A percentile compares a stretch with the other conserved stretches of the same genome.
These are phyloP conservation scores for Lateolabrax maculatus DNA, from an alignment of 2,797 vertebrate genomes.

Conservation along the genomic window DNA sequence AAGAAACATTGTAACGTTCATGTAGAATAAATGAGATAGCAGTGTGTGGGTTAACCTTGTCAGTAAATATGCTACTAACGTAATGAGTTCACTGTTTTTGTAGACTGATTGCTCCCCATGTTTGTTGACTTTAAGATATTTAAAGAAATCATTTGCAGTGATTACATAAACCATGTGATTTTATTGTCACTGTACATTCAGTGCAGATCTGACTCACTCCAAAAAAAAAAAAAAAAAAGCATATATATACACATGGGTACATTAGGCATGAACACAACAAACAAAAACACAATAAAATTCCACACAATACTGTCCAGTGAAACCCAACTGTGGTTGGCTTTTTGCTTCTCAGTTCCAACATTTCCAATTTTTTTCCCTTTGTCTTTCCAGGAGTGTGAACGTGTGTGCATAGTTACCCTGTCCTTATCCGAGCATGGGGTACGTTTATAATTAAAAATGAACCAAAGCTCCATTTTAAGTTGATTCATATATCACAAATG, in stretches of 20 bases:
- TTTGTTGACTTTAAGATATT: neutral
- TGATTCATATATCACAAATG: conserved; percentile 78
- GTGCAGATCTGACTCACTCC: conserved; percentile 79
- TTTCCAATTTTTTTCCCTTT: conserved; percentile 44
- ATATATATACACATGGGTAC: conserved; percentile 83
- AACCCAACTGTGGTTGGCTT: conserved; percentile 57
- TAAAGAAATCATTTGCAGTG: conserved; percentile 49
- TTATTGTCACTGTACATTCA: conserved; percentile 86
- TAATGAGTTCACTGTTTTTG: neutral
- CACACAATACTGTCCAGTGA: conserved; percentile 69
- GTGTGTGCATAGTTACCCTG: conserved; percentile 66
- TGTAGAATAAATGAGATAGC: neutral
- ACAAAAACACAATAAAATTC: conserved; percentile 77
- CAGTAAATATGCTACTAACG: too few relatives aligned
- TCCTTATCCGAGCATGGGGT: conserved; percentile 46
- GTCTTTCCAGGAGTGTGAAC: conserved; percentile 40
- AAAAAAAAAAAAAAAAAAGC: conserved; percentile 75
- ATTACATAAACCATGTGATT: conserved; percentile 84
- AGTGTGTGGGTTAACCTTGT: neutral
- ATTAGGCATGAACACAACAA: conserved; percentile 80
- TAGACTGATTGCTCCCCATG: neutral
- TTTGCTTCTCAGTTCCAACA: conserved; percentile 45
- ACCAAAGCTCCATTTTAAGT: conserved; percentile 74
- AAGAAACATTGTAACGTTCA: neutral
- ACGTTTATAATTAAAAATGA: conserved; percentile 74